These are phyloP conservation scores for Alces alces DNA, from an alignment of 2,113 vertebrate genomes.

Conservation along the genomic window DNA sequence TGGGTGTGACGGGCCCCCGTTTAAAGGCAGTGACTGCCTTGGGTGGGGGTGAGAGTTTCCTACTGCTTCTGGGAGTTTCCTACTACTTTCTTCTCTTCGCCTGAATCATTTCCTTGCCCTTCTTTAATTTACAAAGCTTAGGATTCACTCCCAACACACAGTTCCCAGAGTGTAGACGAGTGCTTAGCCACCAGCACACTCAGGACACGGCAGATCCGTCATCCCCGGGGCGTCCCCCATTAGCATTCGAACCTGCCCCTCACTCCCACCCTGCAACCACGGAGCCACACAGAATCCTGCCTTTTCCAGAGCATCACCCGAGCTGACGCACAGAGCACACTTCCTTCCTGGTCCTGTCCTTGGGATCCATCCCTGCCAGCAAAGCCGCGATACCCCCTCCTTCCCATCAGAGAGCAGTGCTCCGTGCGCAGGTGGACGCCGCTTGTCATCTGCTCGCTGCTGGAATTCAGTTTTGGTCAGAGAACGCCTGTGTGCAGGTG, in stretches of 20 bases:
- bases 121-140: background rate
- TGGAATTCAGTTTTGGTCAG: accelerated
- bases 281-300: accelerated
- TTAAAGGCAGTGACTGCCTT: accelerated
- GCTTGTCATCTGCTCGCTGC: accelerated
- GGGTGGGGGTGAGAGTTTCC: accelerated
- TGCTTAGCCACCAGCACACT: too few relatives aligned
- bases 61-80: accelerated
- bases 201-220: background rate
- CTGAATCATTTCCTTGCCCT: background rate
- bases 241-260: background rate
- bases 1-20: accelerated
- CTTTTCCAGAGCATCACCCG: accelerated
- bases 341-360: background rate
- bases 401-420: accelerated
- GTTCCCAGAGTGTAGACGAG: background rate
- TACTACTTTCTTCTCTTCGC: accelerated
- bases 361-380: accelerated
- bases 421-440: accelerated
- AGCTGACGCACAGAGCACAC: accelerated
- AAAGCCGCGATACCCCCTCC: accelerated
- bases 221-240: accelerated
- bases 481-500: accelerated
- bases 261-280: accelerated
- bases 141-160: accelerated